A percentile compares a stretch with the other conserved stretches of the same genome.
These are phyloP conservation scores for Caenorhabditis plicata DNA, from an alignment of 2,888 invertebrate species.

Conservation along the genomic window DNA sequence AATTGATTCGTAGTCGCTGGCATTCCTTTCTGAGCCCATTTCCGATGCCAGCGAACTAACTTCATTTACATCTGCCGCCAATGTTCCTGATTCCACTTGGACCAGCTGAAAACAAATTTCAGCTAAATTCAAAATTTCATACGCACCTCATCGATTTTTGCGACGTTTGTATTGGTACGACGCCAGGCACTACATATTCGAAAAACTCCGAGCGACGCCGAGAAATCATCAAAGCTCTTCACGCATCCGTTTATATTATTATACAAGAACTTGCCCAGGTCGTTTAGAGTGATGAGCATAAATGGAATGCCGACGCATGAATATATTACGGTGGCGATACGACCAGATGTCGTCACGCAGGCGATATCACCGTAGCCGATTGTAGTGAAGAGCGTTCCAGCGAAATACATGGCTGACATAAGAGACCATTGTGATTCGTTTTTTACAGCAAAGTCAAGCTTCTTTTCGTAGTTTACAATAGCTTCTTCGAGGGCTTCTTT, in stretches of 20 bases:
- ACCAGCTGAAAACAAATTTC: conserved; percentile 11
- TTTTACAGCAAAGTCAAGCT: conserved; percentile 43
- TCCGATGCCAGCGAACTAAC: conserved; percentile 41
- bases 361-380: conserved; percentile 87
- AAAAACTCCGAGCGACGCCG: conserved; percentile 33
- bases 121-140: neutral
- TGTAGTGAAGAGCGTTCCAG: conserved; percentile 63
- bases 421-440: conserved; percentile 52
- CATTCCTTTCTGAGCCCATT: conserved; percentile 36
- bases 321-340: conserved; percentile 85
- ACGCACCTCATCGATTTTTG: conserved; percentile 26
- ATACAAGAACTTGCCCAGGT: conserved; percentile 75
- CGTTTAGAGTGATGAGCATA: conserved; percentile 88
- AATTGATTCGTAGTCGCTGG: conserved; percentile 30
- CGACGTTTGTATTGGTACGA: conserved; percentile 4
- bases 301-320: conserved; percentile 86
- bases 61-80: conserved; percentile 2
- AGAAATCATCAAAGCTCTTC: conserved; percentile 31
- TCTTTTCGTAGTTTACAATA: conserved; percentile 54
- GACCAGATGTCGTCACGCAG: conserved; percentile 83
- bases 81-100: conserved; percentile 14
- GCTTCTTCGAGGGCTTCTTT: conserved; percentile 53
- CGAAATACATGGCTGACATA: conserved; percentile 60
- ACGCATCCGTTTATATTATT: conserved; percentile 59
- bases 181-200: conserved; percentile 19